A percentile compares a stretch with the other conserved stretches of the same genome.
These are phyloP conservation scores for Battus philenor DNA, from an alignment of 1,140 invertebrate genomes.

Conservation along the genomic window DNA sequence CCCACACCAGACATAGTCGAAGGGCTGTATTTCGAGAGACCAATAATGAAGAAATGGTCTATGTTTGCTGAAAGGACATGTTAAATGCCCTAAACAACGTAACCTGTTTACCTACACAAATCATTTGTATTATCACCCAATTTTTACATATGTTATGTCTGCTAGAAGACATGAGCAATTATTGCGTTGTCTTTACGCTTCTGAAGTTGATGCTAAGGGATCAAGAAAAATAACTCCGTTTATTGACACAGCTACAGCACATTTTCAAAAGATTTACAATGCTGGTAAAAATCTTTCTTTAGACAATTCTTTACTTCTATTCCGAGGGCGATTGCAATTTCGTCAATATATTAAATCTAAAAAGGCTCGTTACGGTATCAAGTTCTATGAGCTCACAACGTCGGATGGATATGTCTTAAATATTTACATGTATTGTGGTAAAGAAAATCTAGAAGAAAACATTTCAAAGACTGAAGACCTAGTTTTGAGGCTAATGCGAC, in stretches of 20 bases:
- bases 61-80: constrained; percentile 28
- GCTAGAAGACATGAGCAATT: constrained; percentile 28
- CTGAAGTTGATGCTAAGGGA: constrained; percentile 3
- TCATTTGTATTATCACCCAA: constrained; percentile 30
- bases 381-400: constrained; percentile 31
- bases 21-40: constrained; percentile 10
- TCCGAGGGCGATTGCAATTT: constrained; percentile 43
- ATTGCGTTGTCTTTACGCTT: constrained; percentile 16
- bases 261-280: constrained; percentile 22
- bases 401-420: constrained; percentile 12
- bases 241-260: constrained; percentile 15
- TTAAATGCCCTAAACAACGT: constrained; percentile 27
- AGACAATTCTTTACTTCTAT: constrained; percentile 48
- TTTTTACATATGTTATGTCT: constrained; percentile 28
- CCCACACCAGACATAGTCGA: constrained; percentile 17
- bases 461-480: neutral
- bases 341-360: constrained; percentile 52
- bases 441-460: neutral
- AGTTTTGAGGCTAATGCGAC: constrained; percentile 4
- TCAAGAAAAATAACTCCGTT: constrained; percentile 14
- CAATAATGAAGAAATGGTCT: constrained; percentile 26
- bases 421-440: constrained; percentile 14
- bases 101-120: constrained; percentile 30
- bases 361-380: constrained; percentile 45
- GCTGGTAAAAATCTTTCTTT: constrained; percentile 35